Evolutionary conservation across 2,113 vertebrate genomes (phyloP), one percentile per base, ranked within the genome.

Genomic region (Bubalus kerabau): DNA sequence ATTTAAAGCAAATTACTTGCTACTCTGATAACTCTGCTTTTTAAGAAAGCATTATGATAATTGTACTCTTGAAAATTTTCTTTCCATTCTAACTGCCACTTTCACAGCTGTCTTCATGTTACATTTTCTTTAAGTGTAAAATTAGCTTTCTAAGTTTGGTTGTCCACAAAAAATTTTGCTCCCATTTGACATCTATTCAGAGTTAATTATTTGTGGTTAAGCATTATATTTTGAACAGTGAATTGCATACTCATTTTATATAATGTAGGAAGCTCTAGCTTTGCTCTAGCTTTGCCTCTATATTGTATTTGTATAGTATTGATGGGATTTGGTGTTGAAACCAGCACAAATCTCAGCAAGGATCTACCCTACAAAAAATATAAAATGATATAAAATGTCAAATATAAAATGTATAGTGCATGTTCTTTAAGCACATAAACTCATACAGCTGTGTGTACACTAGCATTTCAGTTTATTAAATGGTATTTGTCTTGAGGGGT

Each of bases 121-220:
- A 43, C 30, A 36, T 57, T 83, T 84, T 92, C 84, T 95, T 59
- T 15, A 82, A 52, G 23, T 89, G 11, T 87, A 90, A 93, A 92
- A 71, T 90, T 74, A 74, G 52, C 52, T 87, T 93, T 93, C 93
- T 84, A 52, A 91, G 24, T 87, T 86, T 83, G 54, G 43, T 71
- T 46, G 8, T 26, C 48, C 48, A 67, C 17, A 52, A 43, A 92
- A 80, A 43, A 48, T 32, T 60, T 87, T 93, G 64, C 50, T 96
- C 36, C 32, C 48, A 84, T 84, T 91, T 46, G 21, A 84, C 60
- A 54, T 32, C 40, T 23, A 59, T 93, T 90, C 28, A 16, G 80
- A 97, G 24, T 56, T 91, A 12, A 82, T 54, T 46, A 92, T 95
- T 85, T 91, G 48, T 93, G 87, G n/a, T 67, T 93, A 23, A 64